A percentile compares a stretch with the other conserved stretches of the same genome.
Conservation (phyloP, 2,113 vertebrate genomes). For the Hydrolagus affinis region DNA sequence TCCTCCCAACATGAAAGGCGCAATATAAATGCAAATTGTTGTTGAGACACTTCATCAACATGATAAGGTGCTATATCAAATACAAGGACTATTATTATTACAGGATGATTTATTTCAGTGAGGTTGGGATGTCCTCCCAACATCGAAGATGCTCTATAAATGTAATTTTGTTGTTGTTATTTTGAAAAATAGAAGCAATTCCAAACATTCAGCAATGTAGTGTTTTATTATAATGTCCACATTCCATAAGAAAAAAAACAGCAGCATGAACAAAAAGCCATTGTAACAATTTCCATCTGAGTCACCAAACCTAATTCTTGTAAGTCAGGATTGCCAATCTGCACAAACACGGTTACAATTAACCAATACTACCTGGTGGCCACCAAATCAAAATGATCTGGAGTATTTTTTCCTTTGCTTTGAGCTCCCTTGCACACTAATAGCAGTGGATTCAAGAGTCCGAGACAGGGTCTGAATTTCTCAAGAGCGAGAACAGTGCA, state of each 20-base stretch:
- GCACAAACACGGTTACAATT: slow-evolving; percentile 1
- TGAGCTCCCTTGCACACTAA: background rate
- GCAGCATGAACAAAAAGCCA: slow-evolving; percentile 23
- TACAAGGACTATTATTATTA: too few species aligned
- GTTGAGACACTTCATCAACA: too few species aligned
- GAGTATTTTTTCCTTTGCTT: background rate
- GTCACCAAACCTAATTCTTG: slow-evolving; percentile 13
- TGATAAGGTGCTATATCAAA: too few species aligned
- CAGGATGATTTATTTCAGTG: too few species aligned
- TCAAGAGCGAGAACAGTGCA: background rate
- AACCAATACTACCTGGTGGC: background rate
- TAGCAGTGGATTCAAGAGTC: background rate
- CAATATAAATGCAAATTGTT: too few species aligned
- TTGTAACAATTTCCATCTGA: slow-evolving; percentile 12
- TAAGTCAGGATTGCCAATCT: slow-evolving; percentile 21
- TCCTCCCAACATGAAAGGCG: too few species aligned
- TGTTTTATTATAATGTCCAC: slow-evolving; percentile 28
- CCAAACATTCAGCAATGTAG: slow-evolving; percentile 23
- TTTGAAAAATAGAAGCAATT: background rate
- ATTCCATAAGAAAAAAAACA: slow-evolving; percentile 30
- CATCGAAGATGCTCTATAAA: too few species aligned
- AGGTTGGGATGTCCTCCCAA: too few species aligned
- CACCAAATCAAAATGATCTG: background rate
- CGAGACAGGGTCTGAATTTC: background rate
- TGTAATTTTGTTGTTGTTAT: too few species aligned